Evolutionary conservation across 2,888 invertebrate genomes (phyloP).

Genomic region (Zaprionus lineosus): DNA sequence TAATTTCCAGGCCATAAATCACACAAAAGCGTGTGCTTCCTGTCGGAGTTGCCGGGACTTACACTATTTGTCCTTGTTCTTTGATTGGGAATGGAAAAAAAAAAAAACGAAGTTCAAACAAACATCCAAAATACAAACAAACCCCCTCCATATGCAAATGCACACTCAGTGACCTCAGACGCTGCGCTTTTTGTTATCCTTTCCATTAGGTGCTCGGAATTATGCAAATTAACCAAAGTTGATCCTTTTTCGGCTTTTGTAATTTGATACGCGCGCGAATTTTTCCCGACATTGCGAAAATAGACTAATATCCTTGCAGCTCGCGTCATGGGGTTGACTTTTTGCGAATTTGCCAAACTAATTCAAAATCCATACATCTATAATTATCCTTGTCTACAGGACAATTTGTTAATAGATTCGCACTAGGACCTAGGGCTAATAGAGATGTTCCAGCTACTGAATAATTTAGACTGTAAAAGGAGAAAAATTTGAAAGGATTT

Average conservation of each 20-base stretch:
- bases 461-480: too few species aligned
- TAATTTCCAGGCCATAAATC: conserved; percentile 78
- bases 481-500: too few species aligned
- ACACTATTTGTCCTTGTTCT: conserved; percentile 54
- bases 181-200: conserved; percentile 58
- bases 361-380: conserved; percentile 31
- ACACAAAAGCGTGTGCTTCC: conserved; percentile 80
- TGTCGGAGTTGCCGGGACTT: conserved; percentile 60
- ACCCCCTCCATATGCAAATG: conserved; percentile 48
- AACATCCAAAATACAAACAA: neutral
- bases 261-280: conserved; percentile 79
- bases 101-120: neutral
- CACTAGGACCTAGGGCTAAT: too few species aligned
- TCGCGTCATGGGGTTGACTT: conserved; percentile 11
- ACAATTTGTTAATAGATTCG: conserved; percentile 41
- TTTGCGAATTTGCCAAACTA: conserved; percentile 37
- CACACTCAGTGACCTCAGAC: conserved; percentile 36
- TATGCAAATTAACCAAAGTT: conserved; percentile 67
- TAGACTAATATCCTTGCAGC: conserved; percentile 3
- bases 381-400: too few species aligned
- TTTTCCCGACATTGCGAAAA: conserved; percentile 15
- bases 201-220: conserved; percentile 46
- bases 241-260: conserved; percentile 51
- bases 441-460: too few species aligned
- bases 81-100: conserved; percentile 55